Percentiles rank a stretch among this genome's conserved stretches.
phyloP scores from a whole-genome alignment of 2,113 vertebrate genomes.

The Micronycteris hirsuta region DNA sequence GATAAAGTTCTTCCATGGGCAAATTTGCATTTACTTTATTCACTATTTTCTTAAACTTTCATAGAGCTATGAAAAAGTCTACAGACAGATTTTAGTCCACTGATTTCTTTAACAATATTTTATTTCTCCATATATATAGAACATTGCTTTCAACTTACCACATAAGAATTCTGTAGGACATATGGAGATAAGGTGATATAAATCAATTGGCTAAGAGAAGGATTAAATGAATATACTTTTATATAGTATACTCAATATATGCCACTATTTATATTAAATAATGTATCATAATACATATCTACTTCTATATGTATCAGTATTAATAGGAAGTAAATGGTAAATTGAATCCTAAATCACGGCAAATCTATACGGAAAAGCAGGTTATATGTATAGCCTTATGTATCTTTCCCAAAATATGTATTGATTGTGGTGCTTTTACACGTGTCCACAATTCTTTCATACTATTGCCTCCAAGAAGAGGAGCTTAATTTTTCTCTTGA shows the following conservation, averaged over 20 bases:
- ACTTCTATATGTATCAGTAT: neutral
- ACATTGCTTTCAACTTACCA: neutral
- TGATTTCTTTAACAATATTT: neutral
- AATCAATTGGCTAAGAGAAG: neutral
- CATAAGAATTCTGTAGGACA: neutral
- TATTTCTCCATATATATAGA: neutral
- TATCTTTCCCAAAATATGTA: neutral
- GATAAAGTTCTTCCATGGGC: neutral
- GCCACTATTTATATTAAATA: neutral
- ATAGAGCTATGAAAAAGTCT: neutral
- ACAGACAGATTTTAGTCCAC: neutral
- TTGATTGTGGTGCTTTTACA: neutral
- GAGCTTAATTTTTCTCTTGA: neutral
- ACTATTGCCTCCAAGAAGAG: neutral
- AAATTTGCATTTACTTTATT: neutral
- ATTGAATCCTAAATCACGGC: neutral
- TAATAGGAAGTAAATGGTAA: neutral
- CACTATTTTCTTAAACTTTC: neutral
- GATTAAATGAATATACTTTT: neutral
- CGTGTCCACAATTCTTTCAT: neutral
- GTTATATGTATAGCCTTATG: neutral
- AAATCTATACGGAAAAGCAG: neutral
- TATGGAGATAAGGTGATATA: neutral
- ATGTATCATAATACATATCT: neutral
- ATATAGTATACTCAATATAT: neutral